Conservation (phyloP, 2,113 vertebrate genomes). For the Pogonocichla stellata region DNA sequence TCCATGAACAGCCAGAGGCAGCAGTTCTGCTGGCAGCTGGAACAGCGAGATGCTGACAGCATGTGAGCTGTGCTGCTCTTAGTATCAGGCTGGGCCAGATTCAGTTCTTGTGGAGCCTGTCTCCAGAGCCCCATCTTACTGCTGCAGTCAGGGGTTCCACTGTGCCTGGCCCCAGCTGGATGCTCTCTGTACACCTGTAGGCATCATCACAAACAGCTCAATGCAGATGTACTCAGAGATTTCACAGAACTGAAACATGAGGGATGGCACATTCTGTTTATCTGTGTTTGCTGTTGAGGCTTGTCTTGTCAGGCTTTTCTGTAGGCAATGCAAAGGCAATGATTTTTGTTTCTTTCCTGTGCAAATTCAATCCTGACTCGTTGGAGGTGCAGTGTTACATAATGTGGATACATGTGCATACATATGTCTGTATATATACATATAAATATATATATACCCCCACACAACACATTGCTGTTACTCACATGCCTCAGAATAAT, state of each 20-base stretch:
- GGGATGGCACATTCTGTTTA: neutral
- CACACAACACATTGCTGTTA: neutral
- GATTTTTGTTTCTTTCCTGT: neutral
- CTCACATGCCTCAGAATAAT: neutral
- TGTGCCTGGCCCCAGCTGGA: neutral
- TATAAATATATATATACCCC: neutral
- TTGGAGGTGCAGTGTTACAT: neutral
- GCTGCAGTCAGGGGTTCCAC: neutral
- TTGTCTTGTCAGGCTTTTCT: neutral
- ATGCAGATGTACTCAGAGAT: accelerated
- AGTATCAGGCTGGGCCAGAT: neutral
- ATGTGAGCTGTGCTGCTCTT: neutral
- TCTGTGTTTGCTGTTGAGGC: neutral
- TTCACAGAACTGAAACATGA: neutral
- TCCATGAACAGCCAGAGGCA: neutral
- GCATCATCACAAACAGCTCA: neutral
- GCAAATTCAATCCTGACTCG: neutral
- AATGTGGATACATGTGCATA: neutral
- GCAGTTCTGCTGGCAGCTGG: neutral
- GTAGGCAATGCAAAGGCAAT: neutral
- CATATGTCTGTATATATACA: neutral
- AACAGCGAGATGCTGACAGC: accelerated
- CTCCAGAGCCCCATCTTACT: neutral
- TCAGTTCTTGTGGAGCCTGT: neutral
- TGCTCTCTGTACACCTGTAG: neutral